phyloP scores from a whole-genome alignment of 2,113 vertebrate species.

The Excalfactoria chinensis region DNA sequence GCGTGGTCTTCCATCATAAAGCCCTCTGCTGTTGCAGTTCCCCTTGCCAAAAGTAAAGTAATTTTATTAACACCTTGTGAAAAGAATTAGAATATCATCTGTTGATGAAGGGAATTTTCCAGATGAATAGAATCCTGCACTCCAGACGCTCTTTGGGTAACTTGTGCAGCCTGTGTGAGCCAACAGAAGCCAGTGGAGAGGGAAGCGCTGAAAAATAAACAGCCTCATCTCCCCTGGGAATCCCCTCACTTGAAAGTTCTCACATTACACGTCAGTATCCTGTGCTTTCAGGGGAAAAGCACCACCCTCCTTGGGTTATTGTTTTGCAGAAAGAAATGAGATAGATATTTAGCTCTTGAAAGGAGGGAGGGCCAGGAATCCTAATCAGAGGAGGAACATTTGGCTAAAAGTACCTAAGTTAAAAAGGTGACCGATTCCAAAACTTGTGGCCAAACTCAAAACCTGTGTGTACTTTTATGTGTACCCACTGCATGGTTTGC shows the following conservation, averaged over 20 bases:
- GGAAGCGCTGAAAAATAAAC: background rate
- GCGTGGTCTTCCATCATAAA: background rate
- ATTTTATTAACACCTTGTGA: background rate
- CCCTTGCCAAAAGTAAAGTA: background rate
- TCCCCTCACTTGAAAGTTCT: background rate
- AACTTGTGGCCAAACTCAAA: background rate
- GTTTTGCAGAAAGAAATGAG: background rate
- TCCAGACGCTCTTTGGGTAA: background rate
- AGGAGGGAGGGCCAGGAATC: background rate
- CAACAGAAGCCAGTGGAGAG: background rate
- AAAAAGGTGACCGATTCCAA: background rate
- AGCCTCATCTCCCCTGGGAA: background rate
- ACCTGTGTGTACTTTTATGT: rapidly evolving
- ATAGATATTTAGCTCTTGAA: background rate
- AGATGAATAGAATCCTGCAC: background rate
- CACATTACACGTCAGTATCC: background rate
- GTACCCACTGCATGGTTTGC: rapidly evolving
- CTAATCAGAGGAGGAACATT: background rate
- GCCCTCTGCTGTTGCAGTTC: background rate
- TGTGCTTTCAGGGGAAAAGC: background rate
- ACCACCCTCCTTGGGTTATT: background rate
- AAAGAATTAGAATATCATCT: background rate
- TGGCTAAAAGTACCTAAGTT: background rate
- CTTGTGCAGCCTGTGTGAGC: background rate
- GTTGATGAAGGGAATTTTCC: background rate